These are phyloP conservation scores for Zaprionus camerounensis DNA, from an alignment of 1,140 invertebrate genomes.

Conservation along the genomic window DNA sequence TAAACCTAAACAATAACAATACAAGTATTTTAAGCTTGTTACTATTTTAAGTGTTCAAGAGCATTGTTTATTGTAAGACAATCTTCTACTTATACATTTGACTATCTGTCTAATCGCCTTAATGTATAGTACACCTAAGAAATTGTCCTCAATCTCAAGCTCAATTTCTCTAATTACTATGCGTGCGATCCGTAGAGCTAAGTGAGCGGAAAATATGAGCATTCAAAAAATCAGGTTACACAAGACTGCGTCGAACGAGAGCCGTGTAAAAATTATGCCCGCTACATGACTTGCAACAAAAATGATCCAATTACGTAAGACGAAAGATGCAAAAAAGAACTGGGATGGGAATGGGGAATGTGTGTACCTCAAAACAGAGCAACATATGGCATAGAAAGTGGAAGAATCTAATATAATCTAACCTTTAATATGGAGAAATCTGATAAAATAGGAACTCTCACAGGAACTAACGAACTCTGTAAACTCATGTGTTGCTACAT, in stretches of 20 bases:
- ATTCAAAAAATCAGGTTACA: slow-evolving; percentile 39
- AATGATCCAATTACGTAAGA: slow-evolving; percentile 61
- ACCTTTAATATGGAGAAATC: background rate
- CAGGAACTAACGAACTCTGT: background rate
- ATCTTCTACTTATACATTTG: background rate
- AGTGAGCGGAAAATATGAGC: slow-evolving; percentile 65
- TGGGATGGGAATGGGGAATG: background rate
- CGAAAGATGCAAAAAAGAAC: slow-evolving; percentile 5
- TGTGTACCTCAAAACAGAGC: background rate
- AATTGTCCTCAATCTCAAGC: background rate
- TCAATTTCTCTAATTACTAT: slow-evolving; percentile 26
- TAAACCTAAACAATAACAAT: no score
- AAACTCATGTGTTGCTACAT: background rate
- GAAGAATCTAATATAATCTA: background rate
- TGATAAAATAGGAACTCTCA: slow-evolving; percentile 9
- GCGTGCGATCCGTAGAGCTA: slow-evolving; percentile 38
- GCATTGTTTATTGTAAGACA: background rate
- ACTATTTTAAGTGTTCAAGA: background rate
- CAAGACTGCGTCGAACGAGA: background rate
- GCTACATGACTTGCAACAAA: slow-evolving; percentile 71
- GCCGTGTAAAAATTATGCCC: slow-evolving; percentile 54
- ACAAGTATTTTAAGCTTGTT: no score
- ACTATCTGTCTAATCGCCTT: no score
- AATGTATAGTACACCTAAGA: no score
- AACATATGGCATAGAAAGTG: slow-evolving; percentile 46